Conservation (phyloP, 2,888 invertebrate species). For the Mythimna albipuncta region DNA sequence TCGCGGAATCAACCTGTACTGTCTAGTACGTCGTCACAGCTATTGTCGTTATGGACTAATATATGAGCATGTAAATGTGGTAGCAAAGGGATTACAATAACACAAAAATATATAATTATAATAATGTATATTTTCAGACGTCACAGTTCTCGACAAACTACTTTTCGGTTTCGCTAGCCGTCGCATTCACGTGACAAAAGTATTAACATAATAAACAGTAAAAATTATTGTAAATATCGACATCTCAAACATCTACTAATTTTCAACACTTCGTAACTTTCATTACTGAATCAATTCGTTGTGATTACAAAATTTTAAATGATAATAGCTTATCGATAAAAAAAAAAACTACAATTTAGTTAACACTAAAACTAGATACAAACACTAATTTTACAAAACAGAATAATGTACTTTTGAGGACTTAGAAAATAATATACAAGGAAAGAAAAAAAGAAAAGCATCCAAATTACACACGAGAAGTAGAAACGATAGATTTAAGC, state of each 20-base stretch:
- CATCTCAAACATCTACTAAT: conserved; percentile 31
- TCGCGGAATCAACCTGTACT: conserved; percentile 23
- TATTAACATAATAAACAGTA: conserved; percentile 34
- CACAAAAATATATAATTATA: conserved; percentile 36
- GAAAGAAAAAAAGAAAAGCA: conserved; percentile 61
- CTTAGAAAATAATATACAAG: conserved; percentile 64
- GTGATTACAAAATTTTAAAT: conserved; percentile 60
- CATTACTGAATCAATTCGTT: conserved; percentile 58
- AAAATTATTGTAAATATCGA: conserved; percentile 50
- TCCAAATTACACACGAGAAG: conserved; percentile 69
- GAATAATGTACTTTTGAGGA: conserved; percentile 65
- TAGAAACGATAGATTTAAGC: conserved; percentile 49
- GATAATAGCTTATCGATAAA: conserved; percentile 54
- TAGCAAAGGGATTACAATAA: conserved; percentile 22
- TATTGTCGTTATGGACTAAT: conserved; percentile 12
- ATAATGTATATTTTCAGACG: conserved; percentile 22
- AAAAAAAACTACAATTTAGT: conserved; percentile 60
- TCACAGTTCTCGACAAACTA: conserved; percentile 38
- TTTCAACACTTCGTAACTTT: conserved; percentile 48
- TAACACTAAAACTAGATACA: conserved; percentile 64
- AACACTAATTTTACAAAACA: conserved; percentile 59
- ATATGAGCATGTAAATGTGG: conserved; percentile 37
- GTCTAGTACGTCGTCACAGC: conserved; percentile 28
- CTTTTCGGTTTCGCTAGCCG: conserved; percentile 57
- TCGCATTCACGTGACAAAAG: conserved; percentile 48